phyloP scores from a whole-genome alignment of 2,797 vertebrate genomes.

The Mus minutoides region DNA sequence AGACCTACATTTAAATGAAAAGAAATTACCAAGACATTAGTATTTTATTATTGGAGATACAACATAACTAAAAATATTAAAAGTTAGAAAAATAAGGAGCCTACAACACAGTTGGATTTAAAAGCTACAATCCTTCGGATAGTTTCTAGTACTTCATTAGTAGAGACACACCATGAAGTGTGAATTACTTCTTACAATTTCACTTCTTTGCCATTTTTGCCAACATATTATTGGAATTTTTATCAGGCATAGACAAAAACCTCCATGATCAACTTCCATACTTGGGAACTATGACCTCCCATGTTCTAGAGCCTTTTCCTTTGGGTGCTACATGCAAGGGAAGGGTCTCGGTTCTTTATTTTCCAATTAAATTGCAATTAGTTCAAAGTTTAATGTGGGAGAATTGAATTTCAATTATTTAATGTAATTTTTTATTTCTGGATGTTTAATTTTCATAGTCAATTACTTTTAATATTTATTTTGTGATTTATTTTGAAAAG shows the following conservation, averaged over 20 bases:
- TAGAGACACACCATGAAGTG: background rate
- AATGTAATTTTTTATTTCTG: background rate
- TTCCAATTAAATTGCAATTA: background rate
- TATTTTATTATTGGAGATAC: background rate
- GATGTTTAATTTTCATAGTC: background rate
- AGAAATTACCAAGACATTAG: slow-evolving; percentile 39
- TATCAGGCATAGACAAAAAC: background rate
- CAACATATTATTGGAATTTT: background rate
- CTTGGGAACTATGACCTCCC: background rate
- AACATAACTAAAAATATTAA: background rate
- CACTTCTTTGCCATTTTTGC: background rate
- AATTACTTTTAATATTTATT: background rate
- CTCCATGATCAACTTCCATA: background rate
- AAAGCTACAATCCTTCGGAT: background rate
- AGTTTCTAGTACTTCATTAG: background rate
- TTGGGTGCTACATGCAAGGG: background rate
- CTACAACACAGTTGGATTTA: background rate
- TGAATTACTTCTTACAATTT: background rate
- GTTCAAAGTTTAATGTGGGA: slow-evolving; percentile 34
- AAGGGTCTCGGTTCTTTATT: background rate
- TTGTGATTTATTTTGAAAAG: background rate
- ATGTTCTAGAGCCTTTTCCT: background rate
- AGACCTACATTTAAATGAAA: slow-evolving; percentile 14
- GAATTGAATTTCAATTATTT: slow-evolving; percentile 58
- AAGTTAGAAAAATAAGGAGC: background rate